Evolutionary conservation across 2,113 vertebrate genomes (phyloP).

Genomic region (Anolis sagrei): DNA sequence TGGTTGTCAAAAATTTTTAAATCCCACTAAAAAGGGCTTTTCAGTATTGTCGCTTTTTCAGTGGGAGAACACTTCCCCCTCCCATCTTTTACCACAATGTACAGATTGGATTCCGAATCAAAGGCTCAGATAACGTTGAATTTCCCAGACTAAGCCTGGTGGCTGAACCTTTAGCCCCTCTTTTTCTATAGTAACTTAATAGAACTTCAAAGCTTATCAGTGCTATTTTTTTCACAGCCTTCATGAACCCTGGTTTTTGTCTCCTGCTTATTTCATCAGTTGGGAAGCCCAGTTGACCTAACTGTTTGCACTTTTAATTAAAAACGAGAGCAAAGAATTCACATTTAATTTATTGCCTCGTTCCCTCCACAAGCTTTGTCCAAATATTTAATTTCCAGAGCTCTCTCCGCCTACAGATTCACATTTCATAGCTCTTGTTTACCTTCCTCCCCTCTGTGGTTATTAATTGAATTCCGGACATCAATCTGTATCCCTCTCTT

Average conservation of each 20-base stretch:
- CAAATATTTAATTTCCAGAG: constrained; percentile 5
- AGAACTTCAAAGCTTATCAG: background rate
- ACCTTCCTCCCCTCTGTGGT: background rate
- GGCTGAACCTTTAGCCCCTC: background rate
- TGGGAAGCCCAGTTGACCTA: background rate
- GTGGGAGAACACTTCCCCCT: too few relatives aligned
- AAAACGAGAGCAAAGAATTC: background rate
- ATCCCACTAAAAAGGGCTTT: background rate
- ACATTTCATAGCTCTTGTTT: background rate
- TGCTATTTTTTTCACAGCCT: background rate
- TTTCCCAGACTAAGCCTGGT: background rate
- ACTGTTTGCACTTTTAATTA: constrained; percentile 11
- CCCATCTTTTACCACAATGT: background rate
- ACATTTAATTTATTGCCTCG: constrained; percentile 4
- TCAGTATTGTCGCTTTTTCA: background rate
- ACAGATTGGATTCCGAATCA: background rate
- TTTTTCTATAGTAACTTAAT: background rate
- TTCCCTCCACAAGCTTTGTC: background rate
- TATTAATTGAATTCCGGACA: background rate
- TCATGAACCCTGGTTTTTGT: background rate
- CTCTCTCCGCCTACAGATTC: background rate
- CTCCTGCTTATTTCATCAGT: background rate
- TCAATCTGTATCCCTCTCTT: background rate
- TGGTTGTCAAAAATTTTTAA: background rate
- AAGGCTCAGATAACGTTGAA: background rate